Evolutionary conservation across 2,888 invertebrate species (phyloP), one percentile per base, ranked within the genome.

Genomic region (Cryptocephalus moraei): DNA sequence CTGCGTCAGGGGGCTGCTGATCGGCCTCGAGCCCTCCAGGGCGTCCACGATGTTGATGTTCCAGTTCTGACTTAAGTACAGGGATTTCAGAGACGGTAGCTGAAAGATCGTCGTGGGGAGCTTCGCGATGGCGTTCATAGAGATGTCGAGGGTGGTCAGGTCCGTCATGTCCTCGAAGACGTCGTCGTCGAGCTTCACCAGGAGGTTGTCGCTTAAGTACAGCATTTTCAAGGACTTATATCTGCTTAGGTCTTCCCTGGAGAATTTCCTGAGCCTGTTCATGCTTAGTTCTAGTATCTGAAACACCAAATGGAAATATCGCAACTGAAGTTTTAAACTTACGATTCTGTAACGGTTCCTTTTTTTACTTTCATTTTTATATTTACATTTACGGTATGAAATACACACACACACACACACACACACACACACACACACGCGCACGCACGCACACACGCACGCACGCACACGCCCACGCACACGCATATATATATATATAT

Each of bases 131-230:
- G 58, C 62, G 45, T 67, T 69, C 31, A 59, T 40, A 1, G 69
- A 64, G 43, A 70, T 51, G 51, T 70, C 70, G 14, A 70, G 50
- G 4, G 62, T 62, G 13, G 56, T 55, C 39, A 70, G 55, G 39
- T 56, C 49, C 13, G 56, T 48, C 47, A 60, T 48, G 22, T 60
- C 65, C n/a, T 54, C 48, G 41, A 70, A 66, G 1, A 61, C 54
- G 12, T 66, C 61, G 8, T 63, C 62, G 14, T 67, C 61, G 13
- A 69, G 57, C 9, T 58, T 56, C 9, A 53, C 55, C 46, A 70
- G 52, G 33, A 63, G 46, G 49, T 70, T 70, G 40, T 70, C 70
- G 11, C 55, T 57, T 60, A 70, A 64, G 60, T 70, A 70, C 59
- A 70, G 48, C 41, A 65, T 60, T 47, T 64, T 60, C 40, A 69